Evolutionary conservation across 2,113 vertebrate genomes (phyloP).

Genomic region (Podarcis cretensis): DNA sequence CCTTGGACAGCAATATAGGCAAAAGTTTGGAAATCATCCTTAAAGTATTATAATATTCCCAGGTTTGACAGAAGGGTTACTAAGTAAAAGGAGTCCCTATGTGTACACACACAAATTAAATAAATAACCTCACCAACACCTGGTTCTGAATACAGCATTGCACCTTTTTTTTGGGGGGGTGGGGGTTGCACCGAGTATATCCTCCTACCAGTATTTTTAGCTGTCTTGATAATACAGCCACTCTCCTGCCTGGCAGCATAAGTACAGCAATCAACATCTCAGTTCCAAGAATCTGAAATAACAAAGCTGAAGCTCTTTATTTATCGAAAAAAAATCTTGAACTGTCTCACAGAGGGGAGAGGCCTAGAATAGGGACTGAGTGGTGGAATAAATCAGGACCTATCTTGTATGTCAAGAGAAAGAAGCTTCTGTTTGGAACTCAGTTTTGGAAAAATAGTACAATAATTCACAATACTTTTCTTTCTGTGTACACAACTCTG

Average conservation of each 20-base stretch:
- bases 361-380: fast-evolving
- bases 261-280: constrained; percentile 32
- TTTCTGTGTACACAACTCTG: neutral
- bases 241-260: constrained; percentile 5
- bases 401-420: neutral
- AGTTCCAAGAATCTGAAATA: neutral
- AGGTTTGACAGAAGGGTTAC: neutral
- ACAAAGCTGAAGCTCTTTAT: neutral
- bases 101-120: neutral
- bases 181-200: neutral
- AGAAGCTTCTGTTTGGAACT: neutral
- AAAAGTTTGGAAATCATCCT: neutral
- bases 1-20: neutral
- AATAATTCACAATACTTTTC: neutral
- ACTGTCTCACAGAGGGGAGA: neutral
- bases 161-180: neutral
- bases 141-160: constrained; percentile 3
- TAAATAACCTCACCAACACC: constrained; percentile 4
- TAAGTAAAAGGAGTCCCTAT: neutral
- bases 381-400: neutral
- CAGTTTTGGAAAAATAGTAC: neutral
- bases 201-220: constrained; percentile 45
- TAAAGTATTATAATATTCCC: neutral
- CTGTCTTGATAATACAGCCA: constrained; percentile 18
- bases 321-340: neutral